These are phyloP conservation scores for Rhipidura dahli DNA, from an alignment of 2,113 vertebrate genomes.

Conservation along the genomic window DNA sequence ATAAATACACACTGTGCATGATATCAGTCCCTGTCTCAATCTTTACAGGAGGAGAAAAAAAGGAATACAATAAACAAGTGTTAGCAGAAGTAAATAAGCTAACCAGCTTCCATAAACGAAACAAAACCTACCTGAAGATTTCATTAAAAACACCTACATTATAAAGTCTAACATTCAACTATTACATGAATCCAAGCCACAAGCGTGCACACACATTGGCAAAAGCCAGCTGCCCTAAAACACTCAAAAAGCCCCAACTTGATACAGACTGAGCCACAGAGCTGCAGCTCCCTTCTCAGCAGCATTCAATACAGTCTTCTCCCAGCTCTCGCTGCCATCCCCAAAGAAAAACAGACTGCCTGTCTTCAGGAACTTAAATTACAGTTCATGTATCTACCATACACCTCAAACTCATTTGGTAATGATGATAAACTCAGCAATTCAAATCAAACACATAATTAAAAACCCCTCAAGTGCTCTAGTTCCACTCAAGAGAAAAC, in stretches of 20 bases:
- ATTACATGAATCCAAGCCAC: neutral
- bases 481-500: conserved; percentile 15
- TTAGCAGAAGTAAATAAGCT: neutral
- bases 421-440: conserved; percentile 17
- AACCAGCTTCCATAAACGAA: neutral
- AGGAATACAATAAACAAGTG: neutral
- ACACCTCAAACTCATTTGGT: neutral
- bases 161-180: neutral
- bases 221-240: neutral
- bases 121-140: neutral
- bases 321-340: neutral
- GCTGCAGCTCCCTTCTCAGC: neutral
- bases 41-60: neutral
- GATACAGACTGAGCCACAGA: neutral
- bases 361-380: neutral
- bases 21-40: neutral
- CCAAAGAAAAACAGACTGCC: neutral
- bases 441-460: neutral
- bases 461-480: neutral
- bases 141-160: neutral
- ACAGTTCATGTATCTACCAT: neutral
- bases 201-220: accelerated
- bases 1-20: neutral
- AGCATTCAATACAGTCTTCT: neutral
- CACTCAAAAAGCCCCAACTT: neutral